These are phyloP conservation scores for Dolichopus griseipennis DNA, from an alignment of 2,888 invertebrate species.

Conservation along the genomic window DNA sequence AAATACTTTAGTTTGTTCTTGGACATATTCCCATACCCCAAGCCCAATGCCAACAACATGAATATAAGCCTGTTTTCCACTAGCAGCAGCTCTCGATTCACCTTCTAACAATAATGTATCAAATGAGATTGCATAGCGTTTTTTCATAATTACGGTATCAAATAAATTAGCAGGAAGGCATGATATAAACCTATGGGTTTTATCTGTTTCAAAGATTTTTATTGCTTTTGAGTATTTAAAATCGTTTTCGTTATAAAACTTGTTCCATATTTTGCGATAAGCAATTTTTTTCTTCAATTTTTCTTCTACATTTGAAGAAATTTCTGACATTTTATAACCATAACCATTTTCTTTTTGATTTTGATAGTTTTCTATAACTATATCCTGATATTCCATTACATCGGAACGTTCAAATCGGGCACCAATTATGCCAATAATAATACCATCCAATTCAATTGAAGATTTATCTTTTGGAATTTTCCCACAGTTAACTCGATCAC, in stretches of 20 bases:
- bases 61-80: constrained; percentile 49
- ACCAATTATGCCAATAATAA: constrained; percentile 39
- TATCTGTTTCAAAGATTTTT: neutral
- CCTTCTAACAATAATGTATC: constrained; percentile 58
- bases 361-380: constrained; percentile 39
- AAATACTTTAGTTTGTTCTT: constrained; percentile 55
- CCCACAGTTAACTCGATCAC: constrained; percentile 44
- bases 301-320: neutral
- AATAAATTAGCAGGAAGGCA: constrained; percentile 28
- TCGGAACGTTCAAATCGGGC: constrained; percentile 35
- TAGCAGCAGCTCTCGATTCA: constrained; percentile 47
- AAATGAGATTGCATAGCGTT: constrained; percentile 48
- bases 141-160: constrained; percentile 38
- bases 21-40: constrained; percentile 58
- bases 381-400: constrained; percentile 44
- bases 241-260: constrained; percentile 26
- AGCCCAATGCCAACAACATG: constrained; percentile 59
- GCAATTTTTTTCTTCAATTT: constrained; percentile 8
- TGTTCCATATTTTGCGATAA: constrained; percentile 29
- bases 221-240: neutral
- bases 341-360: constrained; percentile 42
- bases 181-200: neutral
- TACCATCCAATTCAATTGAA: constrained; percentile 40
- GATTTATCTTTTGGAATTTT: constrained; percentile 29
- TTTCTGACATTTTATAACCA: constrained; percentile 23